Conservation (phyloP, 1,140 invertebrate species). For the Pogonomyrmex californicus region DNA sequence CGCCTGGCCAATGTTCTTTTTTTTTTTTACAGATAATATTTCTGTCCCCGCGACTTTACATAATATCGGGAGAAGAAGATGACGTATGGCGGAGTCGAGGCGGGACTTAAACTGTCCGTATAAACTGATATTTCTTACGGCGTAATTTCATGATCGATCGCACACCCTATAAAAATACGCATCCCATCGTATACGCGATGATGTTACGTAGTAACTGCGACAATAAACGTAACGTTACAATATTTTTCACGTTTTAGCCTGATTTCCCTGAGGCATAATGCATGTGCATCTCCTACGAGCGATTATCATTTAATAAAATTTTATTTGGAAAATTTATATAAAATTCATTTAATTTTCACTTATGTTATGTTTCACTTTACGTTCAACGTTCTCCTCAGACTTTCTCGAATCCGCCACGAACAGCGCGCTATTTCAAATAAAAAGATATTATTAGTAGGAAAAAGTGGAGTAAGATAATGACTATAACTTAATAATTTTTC, state of each 20-base stretch:
- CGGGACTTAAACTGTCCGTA: background rate
- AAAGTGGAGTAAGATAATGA: no score
- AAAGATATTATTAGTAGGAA: background rate
- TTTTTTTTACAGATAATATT: constrained; percentile 31
- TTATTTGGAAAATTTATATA: background rate
- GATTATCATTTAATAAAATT: constrained; percentile 37
- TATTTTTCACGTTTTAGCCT: constrained; percentile 13
- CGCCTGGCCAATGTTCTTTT: background rate
- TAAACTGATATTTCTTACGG: constrained; percentile 36
- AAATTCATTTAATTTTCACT: constrained; percentile 3
- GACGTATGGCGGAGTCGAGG: background rate
- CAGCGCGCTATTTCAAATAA: background rate
- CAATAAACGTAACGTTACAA: background rate
- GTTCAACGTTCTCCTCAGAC: background rate
- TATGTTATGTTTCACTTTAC: background rate
- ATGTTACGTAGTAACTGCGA: constrained; percentile 10
- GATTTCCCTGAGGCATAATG: constrained; percentile 28
- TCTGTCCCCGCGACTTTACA: constrained; percentile 29
- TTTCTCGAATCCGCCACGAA: background rate
- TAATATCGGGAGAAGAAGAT: constrained; percentile 2
- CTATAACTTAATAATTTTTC: no score
- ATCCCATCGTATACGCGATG: constrained; percentile 17
- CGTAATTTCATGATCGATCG: constrained; percentile 60
- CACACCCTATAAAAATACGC: constrained; percentile 48
- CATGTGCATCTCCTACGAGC: background rate